phyloP scores from a whole-genome alignment of 1,140 invertebrate genomes.

The Megalonaias nervosa region DNA sequence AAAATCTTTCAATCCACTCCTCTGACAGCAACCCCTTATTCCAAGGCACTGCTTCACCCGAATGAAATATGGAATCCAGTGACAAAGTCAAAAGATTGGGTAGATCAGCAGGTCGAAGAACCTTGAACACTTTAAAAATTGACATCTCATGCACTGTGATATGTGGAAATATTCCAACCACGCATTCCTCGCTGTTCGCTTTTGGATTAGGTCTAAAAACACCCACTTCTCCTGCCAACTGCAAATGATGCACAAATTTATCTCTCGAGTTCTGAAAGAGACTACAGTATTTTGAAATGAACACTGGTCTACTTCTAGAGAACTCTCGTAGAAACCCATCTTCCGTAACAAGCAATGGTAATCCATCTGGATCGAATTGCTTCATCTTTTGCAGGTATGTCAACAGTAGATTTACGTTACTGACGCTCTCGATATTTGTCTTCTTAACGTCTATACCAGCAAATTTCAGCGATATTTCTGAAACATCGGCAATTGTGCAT shows the following conservation, averaged over 20 bases:
- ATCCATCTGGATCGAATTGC: background rate
- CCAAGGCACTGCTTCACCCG: no score
- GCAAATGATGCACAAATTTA: conserved; percentile 14
- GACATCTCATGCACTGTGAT: background rate
- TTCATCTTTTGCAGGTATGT: background rate
- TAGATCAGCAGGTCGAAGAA: background rate
- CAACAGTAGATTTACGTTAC: conserved; percentile 3
- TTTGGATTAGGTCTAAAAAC: conserved; percentile 4
- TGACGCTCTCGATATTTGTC: conserved; percentile 5
- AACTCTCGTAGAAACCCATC: conserved; percentile 5
- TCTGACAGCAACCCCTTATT: no score
- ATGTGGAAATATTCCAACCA: background rate
- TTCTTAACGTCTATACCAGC: background rate
- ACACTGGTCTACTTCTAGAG: background rate
- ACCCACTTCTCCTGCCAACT: background rate
- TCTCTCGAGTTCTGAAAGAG: background rate
- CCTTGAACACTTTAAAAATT: no score
- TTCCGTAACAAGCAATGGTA: conserved; percentile 14
- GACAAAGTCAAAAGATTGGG: background rate
- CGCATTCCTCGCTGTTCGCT: background rate
- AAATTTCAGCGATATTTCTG: no score
- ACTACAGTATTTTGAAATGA: conserved; percentile 2
- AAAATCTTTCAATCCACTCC: no score
- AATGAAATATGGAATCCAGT: no score
- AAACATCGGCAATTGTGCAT: conserved; percentile 14